Percentiles rank a stretch among this genome's conserved stretches.
Conservation (phyloP, 37 sponge, comb jelly and placozoan species). For the Crambe crambe region DNA sequence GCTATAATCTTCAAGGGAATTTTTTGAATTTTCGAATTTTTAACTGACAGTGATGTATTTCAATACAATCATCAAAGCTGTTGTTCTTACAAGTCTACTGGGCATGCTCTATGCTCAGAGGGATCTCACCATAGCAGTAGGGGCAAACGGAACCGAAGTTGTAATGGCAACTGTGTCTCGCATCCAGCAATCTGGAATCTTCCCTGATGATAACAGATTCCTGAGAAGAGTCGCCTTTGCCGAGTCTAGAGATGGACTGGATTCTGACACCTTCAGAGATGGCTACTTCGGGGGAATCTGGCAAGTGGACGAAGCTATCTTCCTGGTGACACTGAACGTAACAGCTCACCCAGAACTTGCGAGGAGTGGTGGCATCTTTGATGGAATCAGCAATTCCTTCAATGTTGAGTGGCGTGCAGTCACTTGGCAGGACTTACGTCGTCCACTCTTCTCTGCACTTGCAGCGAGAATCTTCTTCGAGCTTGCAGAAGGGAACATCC, state of each 20-base stretch:
- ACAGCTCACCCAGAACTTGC: background rate
- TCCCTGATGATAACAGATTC: slow-evolving; percentile 32
- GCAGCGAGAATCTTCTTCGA: slow-evolving; percentile 39
- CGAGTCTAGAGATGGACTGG: slow-evolving; percentile 42
- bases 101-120: background rate
- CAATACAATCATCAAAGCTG: background rate
- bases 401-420: slow-evolving; percentile 23
- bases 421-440: slow-evolving; percentile 13
- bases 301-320: slow-evolving; percentile 45
- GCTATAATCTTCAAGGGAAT: no score
- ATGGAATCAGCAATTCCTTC: background rate
- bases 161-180: slow-evolving; percentile 19
- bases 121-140: slow-evolving; percentile 17
- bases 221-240: slow-evolving; percentile 42
- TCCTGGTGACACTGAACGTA: slow-evolving; percentile 12
- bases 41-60: background rate
- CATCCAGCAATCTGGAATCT: slow-evolving; percentile 14
- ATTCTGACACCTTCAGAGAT: slow-evolving; percentile 21
- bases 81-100: background rate
- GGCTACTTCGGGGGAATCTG: slow-evolving; percentile 51
- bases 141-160: slow-evolving; percentile 18
- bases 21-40: no score
- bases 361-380: background rate
- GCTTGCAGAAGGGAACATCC: background rate
- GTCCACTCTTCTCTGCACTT: slow-evolving; percentile 33